Percentiles rank a stretch among this genome's conserved stretches.
phyloP scores from a whole-genome alignment of 1,140 invertebrate species.

The Conopomorpha cramerella region DNA sequence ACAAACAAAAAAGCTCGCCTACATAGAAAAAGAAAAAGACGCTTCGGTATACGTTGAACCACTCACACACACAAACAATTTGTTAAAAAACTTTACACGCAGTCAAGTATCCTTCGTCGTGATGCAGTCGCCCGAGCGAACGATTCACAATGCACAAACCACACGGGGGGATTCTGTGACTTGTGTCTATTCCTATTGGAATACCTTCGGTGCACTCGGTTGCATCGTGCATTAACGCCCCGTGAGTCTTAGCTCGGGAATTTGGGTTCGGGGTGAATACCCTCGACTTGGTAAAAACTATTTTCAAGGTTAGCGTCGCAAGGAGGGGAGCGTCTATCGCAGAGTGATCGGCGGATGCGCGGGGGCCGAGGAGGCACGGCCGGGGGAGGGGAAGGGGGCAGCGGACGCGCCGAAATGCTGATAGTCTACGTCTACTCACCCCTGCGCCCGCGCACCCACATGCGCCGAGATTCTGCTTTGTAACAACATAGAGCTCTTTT shows the following conservation, averaged over 20 bases:
- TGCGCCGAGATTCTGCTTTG: too few relatives aligned
- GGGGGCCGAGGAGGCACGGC: too few relatives aligned
- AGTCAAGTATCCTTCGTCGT: slow-evolving; percentile 54
- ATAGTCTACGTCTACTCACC: slow-evolving; percentile 25
- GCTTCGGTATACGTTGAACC: too few relatives aligned
- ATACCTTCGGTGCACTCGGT: too few relatives aligned
- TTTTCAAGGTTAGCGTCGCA: slow-evolving; percentile 52
- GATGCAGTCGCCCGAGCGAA: slow-evolving; percentile 32
- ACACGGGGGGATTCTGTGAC: too few relatives aligned
- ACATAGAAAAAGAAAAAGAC: too few relatives aligned
- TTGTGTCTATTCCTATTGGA: slow-evolving; percentile 42
- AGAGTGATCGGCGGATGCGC: too few relatives aligned
- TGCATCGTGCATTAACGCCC: too few relatives aligned
- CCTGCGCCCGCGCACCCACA: slow-evolving; percentile 9
- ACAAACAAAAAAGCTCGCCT: slow-evolving; percentile 2
- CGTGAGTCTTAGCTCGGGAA: slow-evolving; percentile 37
- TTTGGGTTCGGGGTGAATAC: slow-evolving; percentile 58
- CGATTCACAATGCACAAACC: slow-evolving; percentile 17
- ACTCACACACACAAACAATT: slow-evolving; percentile 16
- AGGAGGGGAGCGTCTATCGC: slow-evolving; percentile 51
- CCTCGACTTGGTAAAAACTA: slow-evolving; percentile 56
- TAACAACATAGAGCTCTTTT: too few relatives aligned
- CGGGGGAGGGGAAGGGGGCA: slow-evolving; percentile 29
- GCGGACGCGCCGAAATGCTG: slow-evolving; percentile 55
- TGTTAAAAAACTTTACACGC: slow-evolving; percentile 36